These are phyloP conservation scores for Bovichtus variegatus DNA, from an alignment of 2,797 vertebrate species.

Conservation along the genomic window DNA sequence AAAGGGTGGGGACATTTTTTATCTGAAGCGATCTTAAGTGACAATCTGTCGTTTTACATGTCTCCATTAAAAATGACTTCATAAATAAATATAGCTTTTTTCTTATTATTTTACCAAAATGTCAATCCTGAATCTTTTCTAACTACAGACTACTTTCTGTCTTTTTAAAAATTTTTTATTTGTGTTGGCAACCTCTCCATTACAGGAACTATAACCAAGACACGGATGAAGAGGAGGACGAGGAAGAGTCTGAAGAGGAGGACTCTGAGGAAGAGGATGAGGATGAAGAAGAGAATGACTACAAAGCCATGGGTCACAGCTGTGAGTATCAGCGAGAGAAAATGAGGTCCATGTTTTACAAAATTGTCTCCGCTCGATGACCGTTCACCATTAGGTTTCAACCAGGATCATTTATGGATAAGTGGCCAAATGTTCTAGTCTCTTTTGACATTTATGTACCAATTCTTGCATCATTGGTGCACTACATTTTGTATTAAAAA, in stretches of 20 bases:
- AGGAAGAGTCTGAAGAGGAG: slow-evolving; percentile 86
- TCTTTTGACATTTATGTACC: not conserved
- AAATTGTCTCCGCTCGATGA: too few species aligned
- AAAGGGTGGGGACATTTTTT: too few species aligned
- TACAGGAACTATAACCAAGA: slow-evolving; percentile 94
- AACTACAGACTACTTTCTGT: not conserved
- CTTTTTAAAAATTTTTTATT: not conserved
- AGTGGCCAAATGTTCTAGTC: not conserved
- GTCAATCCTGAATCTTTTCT: not conserved
- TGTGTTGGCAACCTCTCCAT: not conserved
- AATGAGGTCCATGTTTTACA: not conserved
- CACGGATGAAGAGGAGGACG: slow-evolving; percentile 89
- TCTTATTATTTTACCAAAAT: too few species aligned
- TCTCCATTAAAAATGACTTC: not conserved
- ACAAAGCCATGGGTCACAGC: slow-evolving; percentile 92
- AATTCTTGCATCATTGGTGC: not conserved
- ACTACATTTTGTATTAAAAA: not conserved
- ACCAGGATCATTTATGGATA: not conserved
- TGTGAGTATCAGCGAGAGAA: slow-evolving; percentile 84
- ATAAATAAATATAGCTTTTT: not conserved
- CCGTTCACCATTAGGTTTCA: not conserved
- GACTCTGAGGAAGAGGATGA: slow-evolving; percentile 90
- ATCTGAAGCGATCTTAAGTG: too few species aligned
- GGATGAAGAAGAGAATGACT: slow-evolving; percentile 90
- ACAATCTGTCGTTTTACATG: not conserved